Conservation (phyloP, 2,888 invertebrate genomes). For the Linnaemya vulpina region DNA sequence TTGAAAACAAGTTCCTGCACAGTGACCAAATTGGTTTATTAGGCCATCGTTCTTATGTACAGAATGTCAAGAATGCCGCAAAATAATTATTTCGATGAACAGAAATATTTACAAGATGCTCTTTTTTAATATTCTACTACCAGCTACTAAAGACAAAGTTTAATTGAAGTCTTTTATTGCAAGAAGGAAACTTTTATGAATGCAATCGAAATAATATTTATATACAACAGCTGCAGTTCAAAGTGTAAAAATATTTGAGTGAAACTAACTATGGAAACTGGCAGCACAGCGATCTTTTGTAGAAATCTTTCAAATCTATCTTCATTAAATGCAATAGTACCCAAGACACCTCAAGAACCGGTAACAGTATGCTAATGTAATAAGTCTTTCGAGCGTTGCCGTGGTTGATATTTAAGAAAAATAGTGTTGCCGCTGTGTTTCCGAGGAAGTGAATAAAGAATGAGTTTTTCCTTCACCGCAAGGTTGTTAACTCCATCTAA, state of each 20-base stretch:
- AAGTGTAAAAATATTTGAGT: neutral
- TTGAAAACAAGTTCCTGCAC: slow-evolving; percentile 56
- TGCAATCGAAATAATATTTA: neutral
- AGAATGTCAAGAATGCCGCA: slow-evolving; percentile 12
- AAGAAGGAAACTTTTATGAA: neutral
- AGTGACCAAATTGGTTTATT: slow-evolving; percentile 39
- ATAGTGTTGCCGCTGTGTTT: too few relatives aligned
- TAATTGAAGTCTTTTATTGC: neutral
- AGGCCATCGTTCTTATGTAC: slow-evolving; percentile 16
- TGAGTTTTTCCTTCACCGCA: too few relatives aligned
- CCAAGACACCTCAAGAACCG: too few relatives aligned
- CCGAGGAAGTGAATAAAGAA: too few relatives aligned
- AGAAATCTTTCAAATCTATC: too few relatives aligned
- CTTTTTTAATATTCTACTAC: neutral
- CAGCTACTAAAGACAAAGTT: neutral
- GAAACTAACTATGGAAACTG: neutral
- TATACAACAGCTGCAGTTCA: neutral
- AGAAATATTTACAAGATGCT: neutral
- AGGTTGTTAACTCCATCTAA: too few relatives aligned
- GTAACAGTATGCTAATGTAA: too few relatives aligned
- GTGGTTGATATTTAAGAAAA: too few relatives aligned
- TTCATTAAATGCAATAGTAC: too few relatives aligned
- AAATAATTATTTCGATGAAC: slow-evolving; percentile 11
- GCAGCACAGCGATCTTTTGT: neutral
- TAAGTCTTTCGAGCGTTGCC: too few relatives aligned